These are phyloP conservation scores for Onychostoma macrolepis DNA, from an alignment of 2,113 vertebrate genomes.

Conservation along the genomic window DNA sequence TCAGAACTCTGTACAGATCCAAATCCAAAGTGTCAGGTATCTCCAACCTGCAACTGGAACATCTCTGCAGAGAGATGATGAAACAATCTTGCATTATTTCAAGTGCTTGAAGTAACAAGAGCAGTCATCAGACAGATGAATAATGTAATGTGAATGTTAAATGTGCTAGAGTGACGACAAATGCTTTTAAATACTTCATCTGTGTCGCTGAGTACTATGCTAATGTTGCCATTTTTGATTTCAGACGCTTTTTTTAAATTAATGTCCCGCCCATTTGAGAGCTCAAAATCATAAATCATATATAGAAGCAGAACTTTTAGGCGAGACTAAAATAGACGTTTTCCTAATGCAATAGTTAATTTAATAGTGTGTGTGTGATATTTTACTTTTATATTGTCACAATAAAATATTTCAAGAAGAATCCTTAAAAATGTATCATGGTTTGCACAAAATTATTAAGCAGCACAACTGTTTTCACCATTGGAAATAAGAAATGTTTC, in stretches of 20 bases:
- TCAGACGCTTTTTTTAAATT: not conserved
- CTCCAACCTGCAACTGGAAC: not conserved
- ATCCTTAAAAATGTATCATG: too few species aligned
- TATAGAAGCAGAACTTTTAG: not conserved
- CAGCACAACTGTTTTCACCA: not conserved
- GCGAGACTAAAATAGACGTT: not conserved
- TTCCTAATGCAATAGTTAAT: not conserved
- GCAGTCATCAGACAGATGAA: not conserved
- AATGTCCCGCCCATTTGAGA: not conserved
- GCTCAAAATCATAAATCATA: not conserved
- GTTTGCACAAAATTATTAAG: not conserved
- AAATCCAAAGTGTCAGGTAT: conserved; percentile 51
- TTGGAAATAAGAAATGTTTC: not conserved
- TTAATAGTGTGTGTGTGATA: too few species aligned
- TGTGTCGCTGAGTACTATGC: not conserved
- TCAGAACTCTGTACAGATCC: conserved; percentile 53
- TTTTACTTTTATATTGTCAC: too few species aligned
- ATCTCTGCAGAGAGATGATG: not conserved
- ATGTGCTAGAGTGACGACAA: not conserved
- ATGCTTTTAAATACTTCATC: not conserved
- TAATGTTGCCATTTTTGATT: not conserved
- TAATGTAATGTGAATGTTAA: not conserved
- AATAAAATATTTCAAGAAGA: too few species aligned
- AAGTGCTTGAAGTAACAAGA: not conserved
- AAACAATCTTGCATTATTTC: not conserved